phyloP scores from a whole-genome alignment of 2,797 vertebrate genomes.

The Poecilia velifera region DNA sequence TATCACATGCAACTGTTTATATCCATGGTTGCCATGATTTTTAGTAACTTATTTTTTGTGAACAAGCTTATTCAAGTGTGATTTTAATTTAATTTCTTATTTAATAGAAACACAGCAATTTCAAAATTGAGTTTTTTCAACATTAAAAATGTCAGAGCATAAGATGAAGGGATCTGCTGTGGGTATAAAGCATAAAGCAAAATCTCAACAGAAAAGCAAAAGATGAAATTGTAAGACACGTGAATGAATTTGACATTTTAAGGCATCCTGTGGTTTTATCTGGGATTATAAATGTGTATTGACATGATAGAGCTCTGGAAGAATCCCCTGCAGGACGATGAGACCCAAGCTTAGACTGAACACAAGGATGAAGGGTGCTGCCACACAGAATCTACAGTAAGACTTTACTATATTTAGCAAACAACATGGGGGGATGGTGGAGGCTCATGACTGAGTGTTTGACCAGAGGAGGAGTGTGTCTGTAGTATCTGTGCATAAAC shows the following conservation, averaged over 20 bases:
- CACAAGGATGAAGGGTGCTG: slow-evolving; percentile 50
- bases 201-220: neutral
- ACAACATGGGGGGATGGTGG: slow-evolving; percentile 46
- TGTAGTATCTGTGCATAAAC: slow-evolving; percentile 8
- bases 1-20: too few species aligned
- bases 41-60: too few species aligned
- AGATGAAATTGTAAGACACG: neutral
- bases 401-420: slow-evolving; percentile 69
- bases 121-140: neutral
- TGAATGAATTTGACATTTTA: neutral
- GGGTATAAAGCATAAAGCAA: neutral
- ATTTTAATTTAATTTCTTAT: too few species aligned
- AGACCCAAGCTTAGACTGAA: slow-evolving; percentile 34
- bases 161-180: neutral
- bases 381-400: slow-evolving; percentile 51
- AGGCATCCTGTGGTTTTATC: neutral
- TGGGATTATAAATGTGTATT: neutral
- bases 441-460: slow-evolving; percentile 47
- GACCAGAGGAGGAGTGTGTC: slow-evolving; percentile 38
- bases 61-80: too few species aligned
- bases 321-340: slow-evolving; percentile 34
- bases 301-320: slow-evolving; percentile 6
- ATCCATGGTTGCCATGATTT: too few species aligned
- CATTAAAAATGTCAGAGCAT: slow-evolving; percentile 14
- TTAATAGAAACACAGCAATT: too few species aligned